A percentile compares a stretch with the other conserved stretches of the same genome.
phyloP scores from a whole-genome alignment of 2,888 invertebrate species.

The Nomada ferruginata region DNA sequence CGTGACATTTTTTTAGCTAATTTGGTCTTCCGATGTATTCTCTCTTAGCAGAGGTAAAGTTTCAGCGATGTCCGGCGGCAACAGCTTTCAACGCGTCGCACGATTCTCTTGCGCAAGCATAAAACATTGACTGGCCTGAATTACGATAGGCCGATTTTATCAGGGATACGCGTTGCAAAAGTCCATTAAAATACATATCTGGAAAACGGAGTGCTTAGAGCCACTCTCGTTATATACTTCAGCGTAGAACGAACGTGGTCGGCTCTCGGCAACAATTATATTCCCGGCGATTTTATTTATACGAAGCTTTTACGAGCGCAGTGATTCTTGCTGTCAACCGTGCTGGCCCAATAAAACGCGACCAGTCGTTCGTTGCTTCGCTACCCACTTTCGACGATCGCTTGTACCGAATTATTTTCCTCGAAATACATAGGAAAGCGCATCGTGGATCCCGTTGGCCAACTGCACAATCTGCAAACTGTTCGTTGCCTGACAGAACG shows the following conservation, averaged over 20 bases:
- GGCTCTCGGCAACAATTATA: slow-evolving; percentile 70
- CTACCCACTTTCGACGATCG: slow-evolving; percentile 42
- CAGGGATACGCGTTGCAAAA: slow-evolving; percentile 1
- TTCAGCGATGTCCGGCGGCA: not conserved
- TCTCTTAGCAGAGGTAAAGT: not conserved
- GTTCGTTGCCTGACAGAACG: no score
- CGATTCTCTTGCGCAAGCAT: no score
- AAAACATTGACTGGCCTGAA: no score
- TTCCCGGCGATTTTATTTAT: slow-evolving; percentile 75
- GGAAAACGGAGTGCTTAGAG: slow-evolving; percentile 71
- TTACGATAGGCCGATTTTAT: no score
- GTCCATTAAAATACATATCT: slow-evolving; percentile 44
- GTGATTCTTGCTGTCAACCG: slow-evolving; percentile 61
- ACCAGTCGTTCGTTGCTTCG: slow-evolving; percentile 31
- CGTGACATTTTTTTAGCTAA: not conserved
- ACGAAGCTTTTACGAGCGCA: slow-evolving; percentile 74
- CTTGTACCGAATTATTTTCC: slow-evolving; percentile 52
- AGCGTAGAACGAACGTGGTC: slow-evolving; percentile 22
- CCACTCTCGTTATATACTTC: slow-evolving; percentile 69
- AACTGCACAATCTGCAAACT: not conserved
- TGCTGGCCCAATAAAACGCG: slow-evolving; percentile 65
- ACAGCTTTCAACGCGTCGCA: not conserved
- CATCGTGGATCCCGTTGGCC: not conserved
- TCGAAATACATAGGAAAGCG: slow-evolving; percentile 39
- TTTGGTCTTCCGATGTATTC: not conserved